A percentile compares a stretch with the other conserved stretches of the same genome.
Evolutionary conservation across 64 coral and sea anemone species (phyloP).

Genomic region (Montipora capricornis): DNA sequence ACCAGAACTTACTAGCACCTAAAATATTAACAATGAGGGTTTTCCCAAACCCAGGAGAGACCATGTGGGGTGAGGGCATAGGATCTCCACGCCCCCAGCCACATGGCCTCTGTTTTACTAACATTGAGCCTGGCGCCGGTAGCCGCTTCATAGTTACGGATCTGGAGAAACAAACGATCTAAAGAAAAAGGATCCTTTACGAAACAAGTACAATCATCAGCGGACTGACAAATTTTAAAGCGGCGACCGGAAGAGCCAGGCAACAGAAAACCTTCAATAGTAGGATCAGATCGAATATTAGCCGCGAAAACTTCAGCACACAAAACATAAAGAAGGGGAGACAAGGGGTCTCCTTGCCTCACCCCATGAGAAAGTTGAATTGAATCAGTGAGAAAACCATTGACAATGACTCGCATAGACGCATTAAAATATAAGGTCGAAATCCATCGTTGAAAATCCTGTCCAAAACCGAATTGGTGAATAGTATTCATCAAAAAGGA

Average conservation of each 20-base stretch:
- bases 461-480: neutral
- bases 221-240: slow-evolving; percentile 32
- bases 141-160: neutral
- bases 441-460: neutral
- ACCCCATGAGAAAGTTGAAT: neutral
- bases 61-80: neutral
- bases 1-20: neutral
- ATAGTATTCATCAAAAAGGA: neutral
- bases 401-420: neutral
- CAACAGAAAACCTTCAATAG: neutral
- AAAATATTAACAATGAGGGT: neutral
- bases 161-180: too few relatives aligned
- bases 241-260: neutral
- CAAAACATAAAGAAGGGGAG: slow-evolving; percentile 44
- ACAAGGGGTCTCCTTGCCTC: neutral
- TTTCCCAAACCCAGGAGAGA: neutral
- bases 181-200: neutral
- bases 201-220: slow-evolving; percentile 60
- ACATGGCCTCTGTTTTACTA: slow-evolving; percentile 60
- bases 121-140: neutral
- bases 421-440: neutral
- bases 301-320: slow-evolving; percentile 5
- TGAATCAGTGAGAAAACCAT: neutral
- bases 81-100: neutral
- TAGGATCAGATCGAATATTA: neutral